A percentile compares a stretch with the other conserved stretches of the same genome.
These are phyloP conservation scores for Chorisops tibialis DNA, from an alignment of 2,888 invertebrate species.

Conservation along the genomic window DNA sequence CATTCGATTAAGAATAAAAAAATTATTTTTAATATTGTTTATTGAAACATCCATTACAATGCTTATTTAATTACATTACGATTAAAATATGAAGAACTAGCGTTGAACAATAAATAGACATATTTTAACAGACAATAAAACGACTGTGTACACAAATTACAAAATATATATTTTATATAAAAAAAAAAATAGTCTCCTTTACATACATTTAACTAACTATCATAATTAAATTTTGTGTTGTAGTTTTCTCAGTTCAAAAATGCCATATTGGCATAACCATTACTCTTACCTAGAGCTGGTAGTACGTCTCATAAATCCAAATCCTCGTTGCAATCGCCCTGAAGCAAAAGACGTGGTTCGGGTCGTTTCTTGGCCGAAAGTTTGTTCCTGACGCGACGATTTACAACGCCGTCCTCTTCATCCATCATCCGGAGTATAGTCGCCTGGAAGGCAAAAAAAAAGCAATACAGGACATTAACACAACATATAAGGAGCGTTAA, in stretches of 20 bases:
- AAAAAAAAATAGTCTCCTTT: not conserved
- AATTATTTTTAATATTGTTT: too few species aligned
- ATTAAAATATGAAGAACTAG: too few species aligned
- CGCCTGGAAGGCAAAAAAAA: conserved; percentile 45
- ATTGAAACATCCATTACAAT: too few species aligned
- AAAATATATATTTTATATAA: not conserved
- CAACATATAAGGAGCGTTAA: not conserved
- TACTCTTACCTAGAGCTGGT: not conserved
- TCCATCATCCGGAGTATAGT: conserved; percentile 53
- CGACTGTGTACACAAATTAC: too few species aligned
- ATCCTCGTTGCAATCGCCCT: conserved; percentile 50
- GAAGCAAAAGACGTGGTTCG: conserved; percentile 45
- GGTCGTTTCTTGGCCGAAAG: conserved; percentile 41
- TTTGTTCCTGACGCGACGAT: conserved; percentile 43
- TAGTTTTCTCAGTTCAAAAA: not conserved
- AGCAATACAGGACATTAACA: conserved; percentile 24
- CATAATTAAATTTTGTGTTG: too few species aligned
- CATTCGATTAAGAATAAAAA: too few species aligned
- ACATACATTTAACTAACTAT: too few species aligned
- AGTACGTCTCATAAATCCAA: conserved; percentile 35
- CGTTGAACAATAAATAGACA: too few species aligned
- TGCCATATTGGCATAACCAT: not conserved
- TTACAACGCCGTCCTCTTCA: conserved; percentile 49
- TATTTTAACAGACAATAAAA: too few species aligned
- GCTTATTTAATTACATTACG: too few species aligned